Base-by-base conservation (phyloP, 2,797 vertebrate genomes). In the Coreius guichenoti region DNA sequence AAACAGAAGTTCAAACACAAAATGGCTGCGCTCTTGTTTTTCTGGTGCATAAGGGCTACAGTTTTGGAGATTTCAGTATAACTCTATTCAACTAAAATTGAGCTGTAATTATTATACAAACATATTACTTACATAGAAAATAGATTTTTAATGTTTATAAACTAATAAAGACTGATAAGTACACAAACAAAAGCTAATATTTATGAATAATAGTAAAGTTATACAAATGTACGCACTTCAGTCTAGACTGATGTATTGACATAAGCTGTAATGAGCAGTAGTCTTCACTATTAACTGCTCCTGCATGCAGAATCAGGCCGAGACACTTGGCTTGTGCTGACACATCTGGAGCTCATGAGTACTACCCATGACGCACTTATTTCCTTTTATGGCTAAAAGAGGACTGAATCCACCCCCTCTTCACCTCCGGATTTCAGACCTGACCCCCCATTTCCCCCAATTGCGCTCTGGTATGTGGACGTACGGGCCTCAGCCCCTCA, bases 331-430 rank as follows among this genome's bases (percentile, higher is more conserved):
- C 86, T 88, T 89, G 87, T 87, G 90, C 89, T 86, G 89, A 92
- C 89, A 91, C 89, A 91, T 91, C 89, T 91, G 90, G 89, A 86
- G 77, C 31, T 83, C 47, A 80, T 88, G 81, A 88, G 80, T 51
- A 82, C 56, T 51, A 82, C 49, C 75, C 90, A 82, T 90, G 89
- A 91, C 89, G 90, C 89, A 92, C 89, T 90, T 86, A 91, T 92
- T 90, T 85, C 92, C 91, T 89, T 93, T 91, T 92, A 92, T 91
- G 92, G 92, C 80, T 87, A 92, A 88, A 89, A 85, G 82, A 89
- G 77, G 73, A 85, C 68, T 80, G 31, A 84, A 84, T 86, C 87
- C 81, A 82, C 87, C 82, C 74, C 51, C 84, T 79, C 69, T 82
- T 85, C 78, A 72, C 43, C 68, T 68, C 80, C 17, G 69, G 63